A percentile compares a stretch with the other conserved stretches of the same genome.
phyloP scores from a whole-genome alignment of 2,113 vertebrate species.

The Zosterops hypoxanthus region DNA sequence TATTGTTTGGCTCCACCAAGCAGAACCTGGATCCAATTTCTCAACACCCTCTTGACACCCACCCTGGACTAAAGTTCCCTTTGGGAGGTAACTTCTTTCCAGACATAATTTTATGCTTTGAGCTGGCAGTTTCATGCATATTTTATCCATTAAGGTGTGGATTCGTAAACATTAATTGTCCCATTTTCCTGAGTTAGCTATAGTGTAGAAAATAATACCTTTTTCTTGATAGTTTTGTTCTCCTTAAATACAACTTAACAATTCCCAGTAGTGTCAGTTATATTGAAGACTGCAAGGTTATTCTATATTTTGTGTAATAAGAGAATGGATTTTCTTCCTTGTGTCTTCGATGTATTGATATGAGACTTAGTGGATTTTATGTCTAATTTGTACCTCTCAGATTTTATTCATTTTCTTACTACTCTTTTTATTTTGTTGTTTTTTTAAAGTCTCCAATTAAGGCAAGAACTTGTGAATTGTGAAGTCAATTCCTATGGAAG shows the following conservation, averaged over 20 bases:
- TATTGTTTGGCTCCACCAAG: fast-evolving
- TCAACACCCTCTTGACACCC: neutral
- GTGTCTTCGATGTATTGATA: neutral
- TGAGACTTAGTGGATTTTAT: neutral
- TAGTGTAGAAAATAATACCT: neutral
- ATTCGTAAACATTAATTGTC: neutral
- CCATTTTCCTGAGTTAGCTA: neutral
- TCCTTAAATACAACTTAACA: neutral
- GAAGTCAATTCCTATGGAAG: neutral
- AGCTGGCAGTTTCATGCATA: neutral
- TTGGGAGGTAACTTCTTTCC: neutral
- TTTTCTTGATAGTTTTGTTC: neutral
- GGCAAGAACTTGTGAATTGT: neutral
- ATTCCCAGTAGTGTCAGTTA: neutral
- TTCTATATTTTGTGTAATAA: neutral
- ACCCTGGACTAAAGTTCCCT: neutral
- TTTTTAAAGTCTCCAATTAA: neutral
- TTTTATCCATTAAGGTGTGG: neutral
- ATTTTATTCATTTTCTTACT: neutral
- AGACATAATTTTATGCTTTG: neutral
- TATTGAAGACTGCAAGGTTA: neutral
- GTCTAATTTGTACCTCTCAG: neutral
- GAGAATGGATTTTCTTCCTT: neutral
- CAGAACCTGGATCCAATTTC: neutral
- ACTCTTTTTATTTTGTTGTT: neutral